These are phyloP conservation scores for Centropyge bicolor DNA, from an alignment of 2,797 vertebrate genomes.

Conservation along the genomic window DNA sequence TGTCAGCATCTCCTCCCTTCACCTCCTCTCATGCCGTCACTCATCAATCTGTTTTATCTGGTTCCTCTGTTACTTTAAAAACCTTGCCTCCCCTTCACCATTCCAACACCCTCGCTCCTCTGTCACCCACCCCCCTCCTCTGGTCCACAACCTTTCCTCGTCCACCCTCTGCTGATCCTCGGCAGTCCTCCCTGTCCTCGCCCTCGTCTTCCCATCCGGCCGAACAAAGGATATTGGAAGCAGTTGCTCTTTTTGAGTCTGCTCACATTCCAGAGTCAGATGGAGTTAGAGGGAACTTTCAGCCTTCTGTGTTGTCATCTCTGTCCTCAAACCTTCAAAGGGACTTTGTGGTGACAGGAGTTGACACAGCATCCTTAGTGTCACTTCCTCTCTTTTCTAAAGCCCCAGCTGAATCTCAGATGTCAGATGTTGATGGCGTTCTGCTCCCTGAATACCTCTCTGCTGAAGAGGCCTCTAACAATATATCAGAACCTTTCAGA, in stretches of 20 bases:
- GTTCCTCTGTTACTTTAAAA: not conserved
- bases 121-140: not conserved
- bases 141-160: constrained; percentile 1
- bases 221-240: constrained; percentile 14
- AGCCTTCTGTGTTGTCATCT: constrained; percentile 39
- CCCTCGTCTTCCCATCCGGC: constrained; percentile 14
- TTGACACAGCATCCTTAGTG: constrained; percentile 19
- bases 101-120: not conserved
- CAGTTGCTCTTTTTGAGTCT: constrained; percentile 42
- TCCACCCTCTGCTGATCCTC: not conserved
- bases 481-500: not conserved
- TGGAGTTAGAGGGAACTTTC: constrained; percentile 17
- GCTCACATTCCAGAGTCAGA: constrained; percentile 35
- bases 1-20: constrained; percentile 2
- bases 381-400: constrained; percentile 30
- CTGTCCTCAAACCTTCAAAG: constrained; percentile 55
- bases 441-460: constrained; percentile 37
- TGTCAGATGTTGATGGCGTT: constrained; percentile 28
- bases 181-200: constrained; percentile 6
- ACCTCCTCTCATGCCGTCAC: not conserved
- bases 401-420: constrained; percentile 25
- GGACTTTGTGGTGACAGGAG: constrained; percentile 46
- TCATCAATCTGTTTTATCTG: constrained; percentile 5
- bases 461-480: constrained; percentile 35
- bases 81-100: not conserved